A percentile compares a stretch with the other conserved stretches of the same genome.
Conservation (phyloP, 1,140 invertebrate genomes). For the Copidosoma floridanum region DNA sequence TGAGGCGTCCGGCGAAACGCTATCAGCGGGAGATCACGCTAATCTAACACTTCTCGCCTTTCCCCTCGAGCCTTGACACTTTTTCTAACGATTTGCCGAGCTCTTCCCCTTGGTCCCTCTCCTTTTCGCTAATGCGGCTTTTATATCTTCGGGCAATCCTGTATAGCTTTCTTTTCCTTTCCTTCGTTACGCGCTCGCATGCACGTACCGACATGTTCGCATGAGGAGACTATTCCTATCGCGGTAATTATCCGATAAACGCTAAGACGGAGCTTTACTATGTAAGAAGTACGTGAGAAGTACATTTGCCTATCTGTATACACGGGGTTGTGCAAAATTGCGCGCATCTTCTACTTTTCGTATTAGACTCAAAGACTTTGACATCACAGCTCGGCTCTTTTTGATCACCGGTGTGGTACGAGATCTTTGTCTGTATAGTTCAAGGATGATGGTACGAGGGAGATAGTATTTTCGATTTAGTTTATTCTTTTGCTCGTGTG, state of each 20-base stretch:
- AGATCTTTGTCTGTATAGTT: too few relatives aligned
- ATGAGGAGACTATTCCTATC: constrained; percentile 19
- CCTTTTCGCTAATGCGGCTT: constrained; percentile 21
- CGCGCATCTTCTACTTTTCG: too few relatives aligned
- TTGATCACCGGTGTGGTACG: too few relatives aligned
- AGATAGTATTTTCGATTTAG: too few relatives aligned
- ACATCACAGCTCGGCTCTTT: too few relatives aligned
- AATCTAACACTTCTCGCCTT: constrained; percentile 52
- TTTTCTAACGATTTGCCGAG: constrained; percentile 46
- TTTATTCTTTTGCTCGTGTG: too few relatives aligned
- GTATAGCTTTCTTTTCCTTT: not conserved
- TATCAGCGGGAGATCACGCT: constrained; percentile 55
- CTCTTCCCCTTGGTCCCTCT: constrained; percentile 2
- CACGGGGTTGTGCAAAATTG: not conserved
- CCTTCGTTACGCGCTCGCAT: not conserved
- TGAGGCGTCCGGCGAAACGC: constrained; percentile 36
- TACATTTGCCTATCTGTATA: not conserved
- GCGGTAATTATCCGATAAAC: constrained; percentile 48
- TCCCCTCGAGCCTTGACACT: constrained; percentile 47
- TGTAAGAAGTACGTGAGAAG: too few relatives aligned
- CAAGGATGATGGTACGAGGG: too few relatives aligned
- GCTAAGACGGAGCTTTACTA: too few relatives aligned
- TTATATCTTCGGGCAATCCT: not conserved
- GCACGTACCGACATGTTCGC: too few relatives aligned
- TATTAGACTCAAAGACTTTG: too few relatives aligned